phyloP scores from a whole-genome alignment of 2,113 vertebrate species.

The Melanocharis versteri region DNA sequence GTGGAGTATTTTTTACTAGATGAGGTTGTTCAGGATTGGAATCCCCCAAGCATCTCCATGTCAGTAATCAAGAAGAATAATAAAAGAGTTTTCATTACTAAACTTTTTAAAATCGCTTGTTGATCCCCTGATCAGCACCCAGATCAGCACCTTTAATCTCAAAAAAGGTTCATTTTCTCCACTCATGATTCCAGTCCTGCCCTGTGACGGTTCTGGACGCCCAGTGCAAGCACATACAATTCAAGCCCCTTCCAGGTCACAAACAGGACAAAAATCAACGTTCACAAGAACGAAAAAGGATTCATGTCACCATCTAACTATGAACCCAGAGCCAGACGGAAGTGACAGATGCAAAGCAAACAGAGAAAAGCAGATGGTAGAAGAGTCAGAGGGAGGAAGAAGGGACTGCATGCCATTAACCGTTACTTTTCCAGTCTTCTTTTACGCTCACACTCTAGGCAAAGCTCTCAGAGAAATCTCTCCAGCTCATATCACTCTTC shows the following conservation, averaged over 20 bases:
- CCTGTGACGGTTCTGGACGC: neutral
- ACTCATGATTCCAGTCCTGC: neutral
- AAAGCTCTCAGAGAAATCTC: slow-evolving; percentile 77
- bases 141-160: neutral
- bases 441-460: slow-evolving; percentile 69
- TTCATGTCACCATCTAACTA: neutral
- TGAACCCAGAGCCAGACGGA: slow-evolving; percentile 39
- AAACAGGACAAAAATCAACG: neutral
- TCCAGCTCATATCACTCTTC: slow-evolving; percentile 74
- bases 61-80: neutral
- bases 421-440: slow-evolving; percentile 86
- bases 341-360: slow-evolving; percentile 63
- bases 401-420: slow-evolving; percentile 85
- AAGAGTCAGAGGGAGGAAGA: slow-evolving; percentile 52
- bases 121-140: neutral
- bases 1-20: neutral
- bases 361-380: slow-evolving; percentile 69
- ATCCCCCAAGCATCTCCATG: neutral
- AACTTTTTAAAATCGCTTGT: neutral
- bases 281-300: neutral
- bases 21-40: neutral
- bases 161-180: neutral
- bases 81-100: neutral
- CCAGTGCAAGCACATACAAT: neutral
- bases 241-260: slow-evolving; percentile 39